Percentiles rank a stretch among this genome's conserved stretches.
These are phyloP conservation scores for Glyptemys insculpta DNA, from an alignment of 2,797 vertebrate genomes.

Conservation along the genomic window DNA sequence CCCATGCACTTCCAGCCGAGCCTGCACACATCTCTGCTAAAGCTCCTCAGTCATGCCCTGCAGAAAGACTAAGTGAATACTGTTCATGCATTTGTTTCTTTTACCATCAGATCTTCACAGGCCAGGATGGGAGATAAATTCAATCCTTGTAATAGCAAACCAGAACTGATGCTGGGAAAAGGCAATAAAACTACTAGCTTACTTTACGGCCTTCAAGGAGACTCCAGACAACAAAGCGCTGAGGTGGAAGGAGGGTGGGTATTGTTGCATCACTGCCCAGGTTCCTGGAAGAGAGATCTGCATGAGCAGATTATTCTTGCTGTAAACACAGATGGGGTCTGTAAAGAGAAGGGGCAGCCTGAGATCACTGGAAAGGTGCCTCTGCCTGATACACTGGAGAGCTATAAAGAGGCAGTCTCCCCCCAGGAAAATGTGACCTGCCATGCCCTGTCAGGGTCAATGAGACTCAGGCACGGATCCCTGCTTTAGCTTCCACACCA, in stretches of 20 bases:
- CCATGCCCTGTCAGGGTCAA: not conserved
- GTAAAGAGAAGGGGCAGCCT: not conserved
- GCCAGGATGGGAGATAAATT: not conserved
- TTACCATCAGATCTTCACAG: constrained; percentile 23
- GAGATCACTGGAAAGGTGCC: not conserved
- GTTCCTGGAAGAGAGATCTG: not conserved
- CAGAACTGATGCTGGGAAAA: not conserved
- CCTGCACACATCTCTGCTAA: not conserved
- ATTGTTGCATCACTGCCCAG: not conserved
- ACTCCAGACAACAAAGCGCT: not conserved
- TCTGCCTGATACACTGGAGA: not conserved
- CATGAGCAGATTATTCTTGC: not conserved
- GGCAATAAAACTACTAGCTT: not conserved
- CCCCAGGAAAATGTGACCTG: not conserved
- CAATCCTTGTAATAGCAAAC: constrained; percentile 25
- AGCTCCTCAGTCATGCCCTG: not conserved
- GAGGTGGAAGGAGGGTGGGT: not conserved
- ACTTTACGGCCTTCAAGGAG: constrained; percentile 14
- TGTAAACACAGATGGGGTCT: fast-evolving
- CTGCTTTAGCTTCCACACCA: fast-evolving
- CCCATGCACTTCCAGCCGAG: not conserved
- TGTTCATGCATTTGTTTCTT: not conserved
- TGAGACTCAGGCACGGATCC: fast-evolving
- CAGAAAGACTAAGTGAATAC: not conserved
- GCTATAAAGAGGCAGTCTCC: not conserved